Base-by-base conservation (phyloP, 2,113 vertebrate species). In the Setophaga coronata region DNA sequence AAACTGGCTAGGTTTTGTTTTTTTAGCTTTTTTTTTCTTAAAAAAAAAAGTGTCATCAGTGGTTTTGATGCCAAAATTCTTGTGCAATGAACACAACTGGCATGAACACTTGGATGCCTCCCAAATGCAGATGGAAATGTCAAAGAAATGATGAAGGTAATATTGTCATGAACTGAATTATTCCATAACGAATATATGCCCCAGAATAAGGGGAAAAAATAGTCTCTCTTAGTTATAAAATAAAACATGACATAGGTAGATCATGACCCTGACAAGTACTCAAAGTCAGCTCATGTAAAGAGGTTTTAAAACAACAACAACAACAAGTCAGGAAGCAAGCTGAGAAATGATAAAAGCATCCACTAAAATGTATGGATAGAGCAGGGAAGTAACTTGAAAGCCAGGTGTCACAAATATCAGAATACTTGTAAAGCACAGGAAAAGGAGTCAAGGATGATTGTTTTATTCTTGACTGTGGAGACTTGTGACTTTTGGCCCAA, bases 91-190 rank as follows among this genome's bases (percentile, higher is more conserved):
- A 97, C 93, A 97, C 96, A 96, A 97, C 91, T 96, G 90, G 90
- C 97, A 96, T 73, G 77, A 96, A 80, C 21, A 95, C 50, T 97
- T 96, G 96, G 95, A 97, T 89, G 82, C 36, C 65, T 96, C 86
- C 95, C 95, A 97, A 97, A 97, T 88, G 79, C 96, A 97, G 97
- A 97, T 93, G 93, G 95, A 97, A 96, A 96, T 93, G 97, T 97
- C 97, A 97, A 77, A 96, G 84, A 95, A 95, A 96, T 96, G 82
- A 95, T 94, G 92, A 95, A 96, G 96, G 96, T 96, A 97, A 97
- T 97, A 94, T 95, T 95, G 79, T 96, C 85, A 93, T 79, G 57
- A 97, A 93, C 54, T 90, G 90, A 97, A 96, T 94, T 94, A 96
- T 94, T 95, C 79, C 28, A 74, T 66, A 94, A 91, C 65, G 77